These are phyloP conservation scores for Magallana angulata DNA, from an alignment of 1,140 invertebrate genomes.

Conservation along the genomic window DNA sequence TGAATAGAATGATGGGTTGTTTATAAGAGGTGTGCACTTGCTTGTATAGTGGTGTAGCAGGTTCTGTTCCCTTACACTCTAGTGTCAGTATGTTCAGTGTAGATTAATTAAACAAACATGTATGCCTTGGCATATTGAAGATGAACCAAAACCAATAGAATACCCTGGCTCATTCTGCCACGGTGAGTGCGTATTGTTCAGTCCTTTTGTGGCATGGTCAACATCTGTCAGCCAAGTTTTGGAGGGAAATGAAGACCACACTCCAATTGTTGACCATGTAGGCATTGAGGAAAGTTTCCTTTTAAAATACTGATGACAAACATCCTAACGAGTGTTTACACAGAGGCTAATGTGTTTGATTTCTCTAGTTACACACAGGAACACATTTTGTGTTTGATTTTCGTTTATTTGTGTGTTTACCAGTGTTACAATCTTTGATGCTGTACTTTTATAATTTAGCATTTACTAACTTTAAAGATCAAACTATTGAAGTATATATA, in stretches of 20 bases:
- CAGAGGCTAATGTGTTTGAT: not conserved
- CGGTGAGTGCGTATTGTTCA: not conserved
- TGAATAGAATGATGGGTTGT: not conserved
- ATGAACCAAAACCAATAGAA: not conserved
- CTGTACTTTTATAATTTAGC: not conserved
- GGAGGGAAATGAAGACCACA: conserved; percentile 29
- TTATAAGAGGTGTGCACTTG: no score
- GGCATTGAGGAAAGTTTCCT: conserved; percentile 21
- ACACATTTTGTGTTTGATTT: conserved; percentile 22
- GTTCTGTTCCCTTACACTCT: no score
- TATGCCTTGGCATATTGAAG: no score
- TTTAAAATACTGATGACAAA: not conserved
- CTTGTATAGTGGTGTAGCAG: no score
- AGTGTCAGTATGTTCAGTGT: no score
- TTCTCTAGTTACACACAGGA: conserved; percentile 12
- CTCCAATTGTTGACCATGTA: conserved; percentile 29
- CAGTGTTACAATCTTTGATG: conserved; percentile 16
- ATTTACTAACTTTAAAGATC: no score
- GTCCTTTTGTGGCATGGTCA: not conserved
- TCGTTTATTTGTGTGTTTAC: conserved; percentile 22
- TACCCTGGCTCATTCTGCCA: not conserved
- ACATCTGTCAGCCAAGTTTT: conserved; percentile 24
- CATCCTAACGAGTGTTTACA: conserved; percentile 24
- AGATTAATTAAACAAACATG: no score
- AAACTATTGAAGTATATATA: not conserved